Evolutionary conservation across 2,113 vertebrate genomes (phyloP).

Genomic region (Genyomyrus donnyi): DNA sequence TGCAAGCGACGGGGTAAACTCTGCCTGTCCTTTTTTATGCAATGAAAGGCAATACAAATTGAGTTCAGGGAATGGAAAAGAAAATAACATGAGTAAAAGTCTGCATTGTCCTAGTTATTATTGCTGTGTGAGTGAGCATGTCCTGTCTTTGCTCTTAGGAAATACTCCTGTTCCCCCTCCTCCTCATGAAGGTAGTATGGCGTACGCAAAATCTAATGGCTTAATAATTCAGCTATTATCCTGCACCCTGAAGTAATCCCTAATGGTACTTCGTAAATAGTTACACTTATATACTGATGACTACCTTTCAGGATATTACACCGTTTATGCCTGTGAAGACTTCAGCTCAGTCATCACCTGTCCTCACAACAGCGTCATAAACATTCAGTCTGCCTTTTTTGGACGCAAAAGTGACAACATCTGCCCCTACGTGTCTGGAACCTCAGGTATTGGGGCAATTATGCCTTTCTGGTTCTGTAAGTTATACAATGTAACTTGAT

Average conservation of each 20-base stretch:
- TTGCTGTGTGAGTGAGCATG: background rate
- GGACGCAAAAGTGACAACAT: conserved; percentile 47
- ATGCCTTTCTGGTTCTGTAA: background rate
- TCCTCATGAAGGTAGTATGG: conserved; percentile 58
- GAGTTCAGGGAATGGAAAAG: background rate
- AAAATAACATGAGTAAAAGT: background rate
- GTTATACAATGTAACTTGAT: background rate
- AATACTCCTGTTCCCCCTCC: conserved; percentile 55
- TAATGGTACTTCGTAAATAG: background rate
- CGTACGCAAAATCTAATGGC: background rate
- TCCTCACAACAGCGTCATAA: conserved; percentile 54
- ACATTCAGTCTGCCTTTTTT: conserved; percentile 62
- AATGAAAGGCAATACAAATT: background rate
- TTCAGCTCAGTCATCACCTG: conserved; percentile 55
- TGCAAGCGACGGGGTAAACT: conserved; percentile 58
- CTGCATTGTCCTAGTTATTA: background rate
- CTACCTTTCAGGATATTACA: conserved; percentile 49
- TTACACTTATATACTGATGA: background rate
- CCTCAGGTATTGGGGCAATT: conserved; percentile 28
- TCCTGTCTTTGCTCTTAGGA: conserved; percentile 42
- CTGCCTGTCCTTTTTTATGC: background rate
- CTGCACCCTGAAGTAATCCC: background rate
- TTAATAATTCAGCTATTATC: background rate
- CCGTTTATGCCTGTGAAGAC: conserved; percentile 50
- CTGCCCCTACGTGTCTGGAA: conserved; percentile 45